Base-by-base conservation (phyloP, 1,140 invertebrate genomes). In the Drosophila nigrodunni region DNA sequence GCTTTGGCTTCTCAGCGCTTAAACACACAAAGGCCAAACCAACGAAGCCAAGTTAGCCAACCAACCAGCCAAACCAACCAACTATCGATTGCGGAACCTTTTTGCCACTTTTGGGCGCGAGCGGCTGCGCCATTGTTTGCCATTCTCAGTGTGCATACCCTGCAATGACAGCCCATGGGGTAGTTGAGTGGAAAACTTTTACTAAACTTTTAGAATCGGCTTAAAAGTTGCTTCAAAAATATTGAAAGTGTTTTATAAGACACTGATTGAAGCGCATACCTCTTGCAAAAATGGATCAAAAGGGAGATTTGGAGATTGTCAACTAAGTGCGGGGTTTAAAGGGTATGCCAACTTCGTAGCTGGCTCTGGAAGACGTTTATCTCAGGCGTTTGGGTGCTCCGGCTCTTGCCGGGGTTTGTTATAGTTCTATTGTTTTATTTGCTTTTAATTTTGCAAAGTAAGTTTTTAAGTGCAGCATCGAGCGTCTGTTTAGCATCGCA, bases 401-500 rank as follows among this genome's bases (percentile, higher is more conserved):
- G n/a, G 47, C 47, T 41, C 46, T 73, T 75, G 74, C 66, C 72
- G 35, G 58, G 47, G 80, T 79, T 77, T 73, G 62, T 64, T 72
- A 59, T 73, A 71, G 85, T 62, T 73, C 75, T 80, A 79, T 89
- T 89, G 85, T 88, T 88, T 75, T 78, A 83, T 78, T 88, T 88
- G 80, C 77, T 89, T 89, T 88, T 80, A 80, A 85, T 85, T 88
- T 88, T 71, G 59, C 43, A 15, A 39, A 75, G 64, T 65, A 86
- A 82, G 77, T 87, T 73, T 74, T 44, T 69, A 72, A 76, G 74
- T 88, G 85, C 85, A 89, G 69, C 69, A 74, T 72, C 64, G 50
- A 74, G 64, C 73, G 72, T 88, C 58, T 74, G 65, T 64, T 77
- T 72, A 87, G 82, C 73, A 60, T 77, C 59, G 54, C 49, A 71